Evolutionary conservation across 2,888 invertebrate genomes (phyloP).

Genomic region (Clanis bilineata): DNA sequence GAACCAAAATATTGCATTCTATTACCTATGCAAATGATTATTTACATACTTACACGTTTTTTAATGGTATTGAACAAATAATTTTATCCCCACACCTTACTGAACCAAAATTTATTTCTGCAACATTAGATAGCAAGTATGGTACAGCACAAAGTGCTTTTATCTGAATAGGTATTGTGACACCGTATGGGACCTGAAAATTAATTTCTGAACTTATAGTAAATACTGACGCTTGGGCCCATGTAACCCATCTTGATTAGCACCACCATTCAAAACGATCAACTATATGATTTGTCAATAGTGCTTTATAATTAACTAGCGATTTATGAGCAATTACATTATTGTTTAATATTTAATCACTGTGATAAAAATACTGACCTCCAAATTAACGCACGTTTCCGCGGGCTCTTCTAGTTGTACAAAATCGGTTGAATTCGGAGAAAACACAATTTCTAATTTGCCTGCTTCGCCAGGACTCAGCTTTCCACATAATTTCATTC

Average conservation of each 20-base stretch:
- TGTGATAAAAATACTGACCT: conserved; percentile 57
- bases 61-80: conserved; percentile 74
- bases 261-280: not conserved
- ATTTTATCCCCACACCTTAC: conserved; percentile 83
- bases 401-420: conserved; percentile 67
- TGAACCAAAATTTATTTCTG: conserved; percentile 77
- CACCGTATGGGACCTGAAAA: conserved; percentile 79
- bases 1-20: not conserved
- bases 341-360: too few species aligned
- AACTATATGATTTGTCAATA: not conserved
- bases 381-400: conserved; percentile 67
- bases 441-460: conserved; percentile 76
- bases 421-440: conserved; percentile 70
- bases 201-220: not conserved
- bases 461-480: conserved; percentile 73
- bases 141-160: conserved; percentile 83
- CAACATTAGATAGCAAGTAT: conserved; percentile 66
- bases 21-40: not conserved
- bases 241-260: not conserved
- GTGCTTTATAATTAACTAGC: too few species aligned
- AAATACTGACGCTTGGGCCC: not conserved
- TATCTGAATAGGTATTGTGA: conserved; percentile 81
- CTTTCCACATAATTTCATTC: conserved; percentile 61
- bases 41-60: conserved; percentile 78
- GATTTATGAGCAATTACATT: too few species aligned